Conservation (phyloP, 53 echinoderm and acorn worm genomes). For the Arbacia lixula region DNA sequence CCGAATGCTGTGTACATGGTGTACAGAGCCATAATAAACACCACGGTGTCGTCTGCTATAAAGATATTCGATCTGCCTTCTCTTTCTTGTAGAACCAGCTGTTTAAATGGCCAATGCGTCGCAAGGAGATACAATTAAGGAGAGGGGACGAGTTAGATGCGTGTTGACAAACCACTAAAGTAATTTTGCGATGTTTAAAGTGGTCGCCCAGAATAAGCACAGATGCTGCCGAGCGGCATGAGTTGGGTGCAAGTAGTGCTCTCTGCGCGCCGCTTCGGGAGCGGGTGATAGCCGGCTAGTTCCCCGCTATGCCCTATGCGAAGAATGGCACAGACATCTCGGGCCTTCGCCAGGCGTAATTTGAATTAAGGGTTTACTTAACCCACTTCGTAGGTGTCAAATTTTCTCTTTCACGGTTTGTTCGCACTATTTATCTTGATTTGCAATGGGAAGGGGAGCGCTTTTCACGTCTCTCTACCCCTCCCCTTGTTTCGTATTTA, state of each 20-base stretch:
- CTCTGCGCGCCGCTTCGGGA: not conserved
- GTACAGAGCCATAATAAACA: not conserved
- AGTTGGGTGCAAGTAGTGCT: not conserved
- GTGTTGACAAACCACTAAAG: conserved; percentile 55
- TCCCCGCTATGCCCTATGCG: too few relatives aligned
- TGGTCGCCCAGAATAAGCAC: conserved; percentile 53
- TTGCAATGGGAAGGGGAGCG: not conserved
- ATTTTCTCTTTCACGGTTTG: conserved; percentile 45
- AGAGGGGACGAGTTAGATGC: conserved; percentile 38
- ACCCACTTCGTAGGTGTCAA: conserved; percentile 50
- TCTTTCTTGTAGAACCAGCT: conserved; percentile 47
- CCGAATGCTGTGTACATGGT: not conserved
- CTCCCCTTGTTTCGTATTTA: too few relatives aligned
- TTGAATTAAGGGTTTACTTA: conserved; percentile 51
- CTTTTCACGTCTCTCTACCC: conserved; percentile 1
- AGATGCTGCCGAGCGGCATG: conserved; percentile 8
- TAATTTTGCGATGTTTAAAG: conserved; percentile 48
- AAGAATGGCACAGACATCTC: too few relatives aligned
- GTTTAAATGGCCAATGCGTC: conserved; percentile 53
- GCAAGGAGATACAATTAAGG: conserved; percentile 47
- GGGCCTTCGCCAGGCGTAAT: conserved; percentile 25
- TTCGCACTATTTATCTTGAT: conserved; percentile 40
- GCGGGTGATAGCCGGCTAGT: not conserved
- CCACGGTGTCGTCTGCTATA: conserved; percentile 32
- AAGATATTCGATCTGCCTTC: conserved; percentile 45